Base-by-base conservation (phyloP, 2,113 vertebrate species). In the Vireo altiloquus region DNA sequence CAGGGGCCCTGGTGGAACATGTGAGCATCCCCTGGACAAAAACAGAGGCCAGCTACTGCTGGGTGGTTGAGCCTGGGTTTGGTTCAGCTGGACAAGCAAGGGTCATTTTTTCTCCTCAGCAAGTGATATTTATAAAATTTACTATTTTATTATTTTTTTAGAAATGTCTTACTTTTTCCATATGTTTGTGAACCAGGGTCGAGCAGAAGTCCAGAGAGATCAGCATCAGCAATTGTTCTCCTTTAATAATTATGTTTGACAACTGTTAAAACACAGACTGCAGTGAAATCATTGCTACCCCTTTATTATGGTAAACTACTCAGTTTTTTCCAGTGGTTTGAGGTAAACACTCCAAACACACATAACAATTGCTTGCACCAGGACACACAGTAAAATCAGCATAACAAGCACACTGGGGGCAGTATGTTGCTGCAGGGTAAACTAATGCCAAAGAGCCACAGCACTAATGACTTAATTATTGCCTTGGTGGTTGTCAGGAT, bases 211-310 rank as follows among this genome's bases (percentile, higher is more conserved):
- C 47, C 44, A 77, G 44, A 71, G 31, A 59, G 33, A 92, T 77
- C 75, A 82, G 14, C 49, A 91, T 88, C 75, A 57, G n/a, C 59
- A 40, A 40, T 56, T 83, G 77, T 93, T 92, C 88, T 81, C 30
- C 57, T 70, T 77, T 90, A 94, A 88, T 85, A 85, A 83, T 90
- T 83, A 54, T 7, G 3, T 93, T 57, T 95, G 92, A 96, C 86
- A 93, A 95, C 76, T 77, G 74, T 64, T 91, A 85, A 91, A 95
- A 47, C 65, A 75, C 2, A 3, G 57, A 72, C 37, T 28, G 59
- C 19, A 81, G 81, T 84, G 89, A 95, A 95, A 83, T 89, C 80
- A 71, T 89, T 52, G 2, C 87, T 87, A 87, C 7, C 28, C 81
- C 33, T 78, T 91, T 92, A 82, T 92, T 89, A 88, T 64, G 68